phyloP scores from a whole-genome alignment of 2,797 vertebrate species.

The Tadarida brasiliensis region DNA sequence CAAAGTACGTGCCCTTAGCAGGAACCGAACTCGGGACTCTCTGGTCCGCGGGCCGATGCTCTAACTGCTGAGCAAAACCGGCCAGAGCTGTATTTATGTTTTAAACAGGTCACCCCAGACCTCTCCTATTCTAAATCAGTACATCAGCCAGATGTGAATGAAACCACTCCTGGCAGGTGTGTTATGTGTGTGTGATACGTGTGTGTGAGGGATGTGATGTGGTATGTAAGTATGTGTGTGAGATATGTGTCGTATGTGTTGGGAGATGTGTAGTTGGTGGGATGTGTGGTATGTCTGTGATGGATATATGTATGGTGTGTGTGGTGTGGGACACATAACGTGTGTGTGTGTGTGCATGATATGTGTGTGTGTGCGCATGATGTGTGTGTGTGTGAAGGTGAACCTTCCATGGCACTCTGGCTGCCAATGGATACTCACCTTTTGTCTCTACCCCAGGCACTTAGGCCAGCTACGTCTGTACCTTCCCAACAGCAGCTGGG shows the following conservation, averaged over 20 bases:
- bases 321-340: neutral
- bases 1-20: too few species aligned
- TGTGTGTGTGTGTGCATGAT: too few species aligned
- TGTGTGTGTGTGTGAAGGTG: neutral
- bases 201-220: neutral
- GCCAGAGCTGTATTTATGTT: neutral
- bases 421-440: neutral
- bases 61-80: too few species aligned
- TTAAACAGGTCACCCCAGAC: neutral
- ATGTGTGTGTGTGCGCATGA: too few species aligned
- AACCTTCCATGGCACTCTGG: neutral
- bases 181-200: too few species aligned
- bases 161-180: neutral
- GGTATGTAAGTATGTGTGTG: neutral
- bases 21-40: too few species aligned
- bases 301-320: too few species aligned
- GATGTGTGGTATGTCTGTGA: neutral
- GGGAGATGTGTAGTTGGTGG: neutral
- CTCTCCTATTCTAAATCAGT: neutral
- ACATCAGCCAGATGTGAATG: neutral
- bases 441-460: neutral
- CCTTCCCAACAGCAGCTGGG: neutral
- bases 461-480: neutral
- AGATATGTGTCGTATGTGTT: neutral
- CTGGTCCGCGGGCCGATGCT: too few species aligned